Percentiles rank a stretch among this genome's conserved stretches.
phyloP scores from a whole-genome alignment of 2,888 invertebrate genomes.

The Hirtodrosophila alboralis region DNA sequence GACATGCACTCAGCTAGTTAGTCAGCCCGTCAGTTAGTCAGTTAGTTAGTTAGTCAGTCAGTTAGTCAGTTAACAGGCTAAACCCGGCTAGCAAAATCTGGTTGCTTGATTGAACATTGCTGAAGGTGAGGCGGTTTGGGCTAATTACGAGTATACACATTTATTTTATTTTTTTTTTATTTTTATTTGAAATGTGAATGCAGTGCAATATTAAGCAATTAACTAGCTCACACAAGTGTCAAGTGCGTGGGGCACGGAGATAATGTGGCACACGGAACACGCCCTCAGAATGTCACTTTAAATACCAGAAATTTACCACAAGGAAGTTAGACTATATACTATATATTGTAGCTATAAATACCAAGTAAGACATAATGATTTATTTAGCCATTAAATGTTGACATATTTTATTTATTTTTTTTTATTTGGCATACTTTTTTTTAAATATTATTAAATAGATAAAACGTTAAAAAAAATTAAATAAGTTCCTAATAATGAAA shows the following conservation, averaged over 20 bases:
- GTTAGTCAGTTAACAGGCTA: slow-evolving; percentile 19
- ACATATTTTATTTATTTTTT: too few relatives aligned
- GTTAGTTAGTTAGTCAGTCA: slow-evolving; percentile 2
- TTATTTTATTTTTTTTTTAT: too few relatives aligned
- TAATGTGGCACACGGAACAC: slow-evolving; percentile 15
- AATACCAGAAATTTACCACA: slow-evolving; percentile 13
- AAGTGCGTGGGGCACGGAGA: slow-evolving; percentile 42
- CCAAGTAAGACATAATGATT: neutral
- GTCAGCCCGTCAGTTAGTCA: neutral
- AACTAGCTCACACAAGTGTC: slow-evolving; percentile 41
- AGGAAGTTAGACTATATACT: too few relatives aligned
- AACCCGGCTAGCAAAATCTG: slow-evolving; percentile 1
- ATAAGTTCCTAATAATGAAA: too few relatives aligned
- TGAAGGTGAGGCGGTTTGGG: slow-evolving; percentile 47
- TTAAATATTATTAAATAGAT: too few relatives aligned
- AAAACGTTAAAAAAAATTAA: too few relatives aligned
- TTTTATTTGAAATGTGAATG: slow-evolving; percentile 36
- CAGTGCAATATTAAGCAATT: slow-evolving; percentile 20
- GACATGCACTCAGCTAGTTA: slow-evolving; percentile 8
- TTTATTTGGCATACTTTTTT: too few relatives aligned
- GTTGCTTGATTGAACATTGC: slow-evolving; percentile 7
- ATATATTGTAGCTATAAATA: too few relatives aligned
- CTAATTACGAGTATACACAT: slow-evolving; percentile 24
- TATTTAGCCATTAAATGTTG: too few relatives aligned
- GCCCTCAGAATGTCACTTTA: slow-evolving; percentile 30